Percentiles rank a stretch among this genome's conserved stretches.
Conservation (phyloP, 1,140 invertebrate species). For the Melipona quadrifasciata region DNA sequence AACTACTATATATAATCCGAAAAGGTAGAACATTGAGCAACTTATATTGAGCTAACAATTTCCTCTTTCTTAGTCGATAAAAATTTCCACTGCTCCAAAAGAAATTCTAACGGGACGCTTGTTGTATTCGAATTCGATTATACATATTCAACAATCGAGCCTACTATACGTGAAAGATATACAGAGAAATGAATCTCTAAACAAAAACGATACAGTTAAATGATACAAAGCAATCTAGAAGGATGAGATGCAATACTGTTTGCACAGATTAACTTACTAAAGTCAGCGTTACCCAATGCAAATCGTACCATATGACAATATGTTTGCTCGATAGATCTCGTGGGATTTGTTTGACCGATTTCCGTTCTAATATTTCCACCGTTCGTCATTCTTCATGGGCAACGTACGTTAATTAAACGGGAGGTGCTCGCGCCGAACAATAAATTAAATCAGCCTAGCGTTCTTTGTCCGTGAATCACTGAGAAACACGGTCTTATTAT, state of each 20-base stretch:
- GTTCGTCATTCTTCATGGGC: background rate
- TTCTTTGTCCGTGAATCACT: background rate
- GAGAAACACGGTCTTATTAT: background rate
- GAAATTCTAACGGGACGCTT: background rate
- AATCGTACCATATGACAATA: background rate
- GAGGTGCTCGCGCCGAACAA: background rate
- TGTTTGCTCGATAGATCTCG: background rate
- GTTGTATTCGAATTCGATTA: background rate
- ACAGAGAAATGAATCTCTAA: background rate
- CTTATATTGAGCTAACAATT: too few species aligned
- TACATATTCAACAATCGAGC: background rate
- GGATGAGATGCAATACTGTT: background rate
- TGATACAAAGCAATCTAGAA: background rate
- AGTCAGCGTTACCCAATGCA: too few species aligned
- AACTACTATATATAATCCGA: too few species aligned
- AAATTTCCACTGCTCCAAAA: background rate
- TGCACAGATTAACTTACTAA: background rate
- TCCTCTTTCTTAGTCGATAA: background rate
- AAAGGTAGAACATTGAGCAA: background rate
- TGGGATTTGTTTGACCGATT: background rate
- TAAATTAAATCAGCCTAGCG: background rate
- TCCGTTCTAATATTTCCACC: background rate
- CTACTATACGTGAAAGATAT: background rate
- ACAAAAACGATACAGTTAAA: background rate
- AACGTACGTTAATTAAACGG: background rate